phyloP scores from a whole-genome alignment of 2,113 vertebrate species.

The Merops nubicus region DNA sequence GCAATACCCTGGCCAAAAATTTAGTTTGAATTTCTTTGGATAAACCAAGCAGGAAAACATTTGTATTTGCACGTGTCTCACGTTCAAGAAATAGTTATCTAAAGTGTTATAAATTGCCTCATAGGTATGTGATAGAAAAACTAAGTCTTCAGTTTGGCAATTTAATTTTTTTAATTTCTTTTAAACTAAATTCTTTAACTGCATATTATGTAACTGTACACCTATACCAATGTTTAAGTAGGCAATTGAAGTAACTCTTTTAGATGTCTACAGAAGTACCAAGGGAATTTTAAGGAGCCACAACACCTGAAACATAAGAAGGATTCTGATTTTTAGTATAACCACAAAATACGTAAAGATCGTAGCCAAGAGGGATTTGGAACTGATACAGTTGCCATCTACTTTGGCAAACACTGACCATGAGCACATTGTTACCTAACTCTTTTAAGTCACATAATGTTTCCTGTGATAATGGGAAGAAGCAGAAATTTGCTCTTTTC shows the following conservation, averaged over 20 bases:
- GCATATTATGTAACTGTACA: not conserved
- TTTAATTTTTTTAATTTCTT: not conserved
- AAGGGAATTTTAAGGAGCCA: not conserved
- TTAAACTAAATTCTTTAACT: not conserved
- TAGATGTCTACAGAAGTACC: not conserved
- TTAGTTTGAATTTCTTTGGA: not conserved
- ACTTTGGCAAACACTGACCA: not conserved
- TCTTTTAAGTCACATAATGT: not conserved
- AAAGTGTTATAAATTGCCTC: not conserved
- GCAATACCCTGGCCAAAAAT: not conserved
- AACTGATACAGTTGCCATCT: not conserved
- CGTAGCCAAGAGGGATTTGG: not conserved
- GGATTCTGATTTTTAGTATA: not conserved
- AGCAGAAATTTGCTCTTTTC: not conserved
- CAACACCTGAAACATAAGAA: not conserved
- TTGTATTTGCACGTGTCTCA: not conserved
- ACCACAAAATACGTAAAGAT: not conserved
- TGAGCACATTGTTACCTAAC: not conserved
- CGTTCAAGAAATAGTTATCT: not conserved
- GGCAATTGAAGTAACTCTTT: not conserved
- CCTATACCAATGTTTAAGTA: not conserved
- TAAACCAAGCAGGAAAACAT: not conserved
- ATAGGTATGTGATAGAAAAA: not conserved
- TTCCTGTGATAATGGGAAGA: not conserved
- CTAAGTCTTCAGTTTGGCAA: not conserved